A percentile compares a stretch with the other conserved stretches of the same genome.
Conservation (phyloP, 2,797 vertebrate species). For the Otolemur crassicaudatus region DNA sequence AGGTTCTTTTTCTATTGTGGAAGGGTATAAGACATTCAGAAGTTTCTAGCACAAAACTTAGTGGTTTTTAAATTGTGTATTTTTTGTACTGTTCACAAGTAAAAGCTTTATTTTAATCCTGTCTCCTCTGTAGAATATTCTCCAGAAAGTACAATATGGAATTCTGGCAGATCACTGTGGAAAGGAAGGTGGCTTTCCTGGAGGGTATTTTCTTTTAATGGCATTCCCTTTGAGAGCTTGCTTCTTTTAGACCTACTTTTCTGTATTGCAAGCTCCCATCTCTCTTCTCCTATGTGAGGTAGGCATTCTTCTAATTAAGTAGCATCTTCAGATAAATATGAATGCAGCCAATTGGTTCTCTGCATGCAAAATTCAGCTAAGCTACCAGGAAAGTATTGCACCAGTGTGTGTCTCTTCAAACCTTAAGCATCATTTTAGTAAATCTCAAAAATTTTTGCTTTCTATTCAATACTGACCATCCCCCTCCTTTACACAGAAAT, state of each 20-base stretch:
- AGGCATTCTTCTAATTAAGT: slow-evolving; percentile 4
- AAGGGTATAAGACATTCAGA: neutral
- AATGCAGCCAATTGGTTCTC: neutral
- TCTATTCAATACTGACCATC: neutral
- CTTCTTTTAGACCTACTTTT: neutral
- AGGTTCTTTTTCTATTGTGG: neutral
- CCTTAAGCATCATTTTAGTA: slow-evolving; percentile 49
- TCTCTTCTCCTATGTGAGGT: neutral
- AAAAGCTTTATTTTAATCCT: neutral
- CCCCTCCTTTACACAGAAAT: slow-evolving; percentile 49
- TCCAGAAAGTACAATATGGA: neutral
- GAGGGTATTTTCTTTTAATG: neutral
- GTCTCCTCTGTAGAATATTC: neutral
- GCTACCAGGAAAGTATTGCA: neutral
- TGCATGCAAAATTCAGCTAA: slow-evolving; percentile 34
- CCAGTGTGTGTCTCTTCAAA: neutral
- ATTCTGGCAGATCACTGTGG: neutral
- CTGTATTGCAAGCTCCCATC: neutral
- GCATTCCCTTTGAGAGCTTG: neutral
- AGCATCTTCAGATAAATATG: neutral
- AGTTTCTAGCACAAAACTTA: neutral
- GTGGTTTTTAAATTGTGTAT: neutral
- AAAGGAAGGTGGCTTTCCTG: neutral
- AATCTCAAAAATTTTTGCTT: slow-evolving; percentile 54
- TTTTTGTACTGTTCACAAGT: neutral